Conservation (phyloP, 2,888 invertebrate genomes). For the Serrognathus titanus region DNA sequence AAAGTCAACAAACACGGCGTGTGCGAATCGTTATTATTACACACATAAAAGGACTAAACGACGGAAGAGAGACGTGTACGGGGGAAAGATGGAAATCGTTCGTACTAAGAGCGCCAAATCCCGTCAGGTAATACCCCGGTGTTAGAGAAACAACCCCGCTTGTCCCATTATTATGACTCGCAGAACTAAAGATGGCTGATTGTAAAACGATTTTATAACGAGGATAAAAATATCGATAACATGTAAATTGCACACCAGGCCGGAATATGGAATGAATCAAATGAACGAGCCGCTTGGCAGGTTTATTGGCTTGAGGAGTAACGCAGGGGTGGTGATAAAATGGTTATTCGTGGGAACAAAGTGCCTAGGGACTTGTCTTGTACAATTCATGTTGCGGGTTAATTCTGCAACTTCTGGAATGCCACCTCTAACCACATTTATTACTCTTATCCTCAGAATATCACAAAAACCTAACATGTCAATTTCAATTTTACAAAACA, state of each 20-base stretch:
- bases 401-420: slow-evolving; percentile 22
- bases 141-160: slow-evolving; percentile 4
- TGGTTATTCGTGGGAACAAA: slow-evolving; percentile 48
- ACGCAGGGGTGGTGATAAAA: slow-evolving; percentile 46
- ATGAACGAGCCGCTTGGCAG: slow-evolving; percentile 47
- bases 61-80: slow-evolving; percentile 14
- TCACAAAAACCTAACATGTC: slow-evolving; percentile 2
- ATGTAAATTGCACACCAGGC: slow-evolving; percentile 48
- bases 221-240: slow-evolving; percentile 51
- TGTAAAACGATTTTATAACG: slow-evolving; percentile 48
- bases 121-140: slow-evolving; percentile 24
- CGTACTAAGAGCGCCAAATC: slow-evolving; percentile 25
- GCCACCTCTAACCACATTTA: slow-evolving; percentile 24
- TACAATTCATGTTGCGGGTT: slow-evolving; percentile 44
- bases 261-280: slow-evolving; percentile 50
- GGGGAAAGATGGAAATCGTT: slow-evolving; percentile 21
- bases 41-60: slow-evolving; percentile 10
- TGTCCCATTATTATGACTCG: slow-evolving; percentile 34
- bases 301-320: slow-evolving; percentile 46
- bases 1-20: slow-evolving; percentile 30
- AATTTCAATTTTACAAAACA: no score
- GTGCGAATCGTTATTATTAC: slow-evolving; percentile 24
- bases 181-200: slow-evolving; percentile 39
- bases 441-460: slow-evolving; percentile 16
- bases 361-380: slow-evolving; percentile 43